Conservation (phyloP, 37 sponge, comb jelly and placozoan species). For the Geodia barretti region DNA sequence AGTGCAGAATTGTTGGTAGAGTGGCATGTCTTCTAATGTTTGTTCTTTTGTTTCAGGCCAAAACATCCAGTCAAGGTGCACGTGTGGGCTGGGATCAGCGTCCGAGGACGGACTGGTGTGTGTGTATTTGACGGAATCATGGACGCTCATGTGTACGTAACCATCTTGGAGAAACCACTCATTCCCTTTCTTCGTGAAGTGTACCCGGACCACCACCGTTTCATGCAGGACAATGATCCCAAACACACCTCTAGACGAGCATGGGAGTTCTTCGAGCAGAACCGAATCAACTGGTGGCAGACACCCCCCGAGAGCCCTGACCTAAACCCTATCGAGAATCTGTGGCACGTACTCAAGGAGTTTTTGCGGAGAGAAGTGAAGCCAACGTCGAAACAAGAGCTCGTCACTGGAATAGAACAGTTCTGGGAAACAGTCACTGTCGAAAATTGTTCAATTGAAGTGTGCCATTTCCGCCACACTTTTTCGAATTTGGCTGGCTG, state of each 20-base stretch:
- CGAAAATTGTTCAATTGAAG: neutral
- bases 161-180: constrained; percentile 17
- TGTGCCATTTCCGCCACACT: neutral
- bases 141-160: constrained; percentile 6
- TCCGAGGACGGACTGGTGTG: constrained; percentile 18
- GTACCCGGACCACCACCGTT: constrained; percentile 26
- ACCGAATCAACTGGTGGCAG: constrained; percentile 23
- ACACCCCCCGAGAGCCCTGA: constrained; percentile 32
- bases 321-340: constrained; percentile 30
- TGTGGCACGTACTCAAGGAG: constrained; percentile 34
- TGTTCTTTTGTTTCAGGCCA: constrained; percentile 6
- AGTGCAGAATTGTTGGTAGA: neutral
- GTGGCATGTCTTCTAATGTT: neutral
- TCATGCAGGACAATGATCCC: constrained; percentile 40
- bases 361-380: constrained; percentile 24
- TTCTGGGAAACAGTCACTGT: too few species aligned
- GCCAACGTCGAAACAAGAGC: constrained; percentile 17
- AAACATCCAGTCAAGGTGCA: constrained; percentile 51
- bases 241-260: constrained; percentile 19
- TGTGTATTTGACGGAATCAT: constrained; percentile 50
- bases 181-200: constrained; percentile 20
- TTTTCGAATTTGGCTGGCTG: neutral
- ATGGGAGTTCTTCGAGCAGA: neutral
- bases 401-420: neutral
- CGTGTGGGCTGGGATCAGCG: constrained; percentile 45